Percentiles rank a stretch among this genome's conserved stretches.
Conservation (phyloP, 2,797 vertebrate species). For the Diplodus sargus region DNA sequence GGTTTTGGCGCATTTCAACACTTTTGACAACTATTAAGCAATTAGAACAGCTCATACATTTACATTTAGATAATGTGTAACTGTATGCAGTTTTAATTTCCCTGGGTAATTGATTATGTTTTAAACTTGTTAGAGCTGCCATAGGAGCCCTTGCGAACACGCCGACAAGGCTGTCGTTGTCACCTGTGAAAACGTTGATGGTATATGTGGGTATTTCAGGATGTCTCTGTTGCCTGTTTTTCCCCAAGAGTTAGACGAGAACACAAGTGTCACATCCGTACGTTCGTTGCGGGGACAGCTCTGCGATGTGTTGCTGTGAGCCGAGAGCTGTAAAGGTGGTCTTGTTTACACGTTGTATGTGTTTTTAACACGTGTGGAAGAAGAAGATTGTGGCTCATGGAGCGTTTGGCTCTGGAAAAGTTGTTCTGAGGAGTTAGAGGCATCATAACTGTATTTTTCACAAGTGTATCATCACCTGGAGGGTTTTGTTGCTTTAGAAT, state of each 20-base stretch:
- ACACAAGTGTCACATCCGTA: not conserved
- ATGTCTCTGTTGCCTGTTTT: slow-evolving; percentile 5
- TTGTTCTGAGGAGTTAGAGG: not conserved
- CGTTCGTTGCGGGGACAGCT: not conserved
- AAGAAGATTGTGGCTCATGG: not conserved
- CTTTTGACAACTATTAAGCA: slow-evolving; percentile 36
- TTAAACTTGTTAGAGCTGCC: slow-evolving; percentile 9
- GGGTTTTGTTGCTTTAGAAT: too few relatives aligned
- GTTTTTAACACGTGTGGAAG: not conserved
- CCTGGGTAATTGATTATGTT: slow-evolving; percentile 9
- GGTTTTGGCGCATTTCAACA: slow-evolving; percentile 27
- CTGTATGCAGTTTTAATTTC: slow-evolving; percentile 11
- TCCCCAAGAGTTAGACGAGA: slow-evolving; percentile 3
- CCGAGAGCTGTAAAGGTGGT: not conserved
- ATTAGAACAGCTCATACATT: slow-evolving; percentile 44
- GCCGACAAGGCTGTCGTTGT: slow-evolving; percentile 6
- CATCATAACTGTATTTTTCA: too few relatives aligned
- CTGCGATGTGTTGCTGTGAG: not conserved
- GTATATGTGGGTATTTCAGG: not conserved
- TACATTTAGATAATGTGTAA: slow-evolving; percentile 15
- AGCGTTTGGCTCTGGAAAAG: not conserved
- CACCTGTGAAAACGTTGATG: slow-evolving; percentile 6
- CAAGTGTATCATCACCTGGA: too few relatives aligned
- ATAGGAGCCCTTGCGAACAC: not conserved
- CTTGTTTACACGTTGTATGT: slow-evolving; percentile 14